phyloP scores from a whole-genome alignment of 2,888 invertebrate genomes.

The Hipparchia semele region DNA sequence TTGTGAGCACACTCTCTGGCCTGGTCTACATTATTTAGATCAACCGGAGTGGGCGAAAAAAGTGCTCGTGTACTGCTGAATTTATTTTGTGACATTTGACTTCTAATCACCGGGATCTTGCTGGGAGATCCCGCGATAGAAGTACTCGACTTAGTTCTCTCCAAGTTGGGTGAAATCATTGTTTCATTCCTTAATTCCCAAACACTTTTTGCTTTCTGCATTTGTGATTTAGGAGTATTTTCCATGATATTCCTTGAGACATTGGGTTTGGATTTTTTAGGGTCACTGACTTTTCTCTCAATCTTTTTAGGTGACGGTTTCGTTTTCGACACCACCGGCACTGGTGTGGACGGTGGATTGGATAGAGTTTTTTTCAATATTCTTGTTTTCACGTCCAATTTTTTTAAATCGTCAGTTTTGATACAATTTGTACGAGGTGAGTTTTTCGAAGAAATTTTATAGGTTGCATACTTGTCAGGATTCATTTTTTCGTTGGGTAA shows the following conservation, averaged over 20 bases:
- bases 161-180: slow-evolving; percentile 65
- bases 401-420: slow-evolving; percentile 75
- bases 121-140: slow-evolving; percentile 83
- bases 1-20: slow-evolving; percentile 82
- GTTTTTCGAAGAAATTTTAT: slow-evolving; percentile 76
- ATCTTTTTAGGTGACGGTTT: slow-evolving; percentile 70
- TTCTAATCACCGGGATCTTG: slow-evolving; percentile 85
- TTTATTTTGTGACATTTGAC: slow-evolving; percentile 77
- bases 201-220: slow-evolving; percentile 81
- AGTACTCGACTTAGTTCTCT: slow-evolving; percentile 78
- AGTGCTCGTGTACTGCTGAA: slow-evolving; percentile 79
- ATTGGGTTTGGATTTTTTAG: slow-evolving; percentile 73
- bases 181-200: slow-evolving; percentile 80
- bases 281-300: slow-evolving; percentile 70
- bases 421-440: slow-evolving; percentile 65
- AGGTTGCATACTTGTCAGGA: slow-evolving; percentile 78
- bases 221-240: slow-evolving; percentile 68
- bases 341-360: slow-evolving; percentile 78
- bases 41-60: slow-evolving; percentile 83
- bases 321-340: slow-evolving; percentile 75
- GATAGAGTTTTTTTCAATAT: slow-evolving; percentile 81
- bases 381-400: slow-evolving; percentile 81
- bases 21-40: slow-evolving; percentile 81
- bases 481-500: slow-evolving; percentile 68
- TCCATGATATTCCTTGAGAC: slow-evolving; percentile 64